phyloP scores from a whole-genome alignment of 2,797 vertebrate species.

The Monodelphis domestica region DNA sequence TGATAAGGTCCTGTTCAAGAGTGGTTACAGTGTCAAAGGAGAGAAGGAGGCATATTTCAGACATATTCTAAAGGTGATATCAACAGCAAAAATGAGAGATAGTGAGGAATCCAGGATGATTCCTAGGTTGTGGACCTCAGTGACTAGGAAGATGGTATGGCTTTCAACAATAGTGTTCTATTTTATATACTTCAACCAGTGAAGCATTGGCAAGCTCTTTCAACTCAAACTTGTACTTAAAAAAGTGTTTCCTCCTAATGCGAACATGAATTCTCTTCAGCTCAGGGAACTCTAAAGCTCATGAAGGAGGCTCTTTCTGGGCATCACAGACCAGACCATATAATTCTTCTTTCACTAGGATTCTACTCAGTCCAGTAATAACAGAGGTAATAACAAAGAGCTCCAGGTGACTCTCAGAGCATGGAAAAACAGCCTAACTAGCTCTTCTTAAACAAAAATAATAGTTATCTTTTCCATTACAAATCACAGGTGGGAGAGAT shows the following conservation, averaged over 20 bases:
- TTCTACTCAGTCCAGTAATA: not conserved
- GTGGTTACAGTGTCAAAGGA: not conserved
- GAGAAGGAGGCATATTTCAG: not conserved
- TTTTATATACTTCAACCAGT: not conserved
- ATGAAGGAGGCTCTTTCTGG: not conserved
- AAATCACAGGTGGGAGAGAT: not conserved
- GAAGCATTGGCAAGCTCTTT: not conserved
- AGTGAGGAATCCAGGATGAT: not conserved
- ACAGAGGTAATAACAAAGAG: not conserved
- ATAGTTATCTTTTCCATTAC: not conserved
- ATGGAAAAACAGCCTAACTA: not conserved
- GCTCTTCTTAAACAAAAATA: not conserved
- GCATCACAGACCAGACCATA: not conserved
- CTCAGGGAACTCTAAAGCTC: not conserved
- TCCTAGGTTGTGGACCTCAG: not conserved
- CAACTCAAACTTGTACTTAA: not conserved
- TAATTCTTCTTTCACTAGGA: not conserved
- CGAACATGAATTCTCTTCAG: not conserved
- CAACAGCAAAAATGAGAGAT: not conserved
- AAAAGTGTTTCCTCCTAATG: not conserved
- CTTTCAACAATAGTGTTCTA: not conserved
- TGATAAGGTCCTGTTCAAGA: not conserved
- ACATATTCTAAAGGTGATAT: not conserved
- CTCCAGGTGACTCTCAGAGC: not conserved
- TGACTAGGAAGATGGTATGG: not conserved